A percentile compares a stretch with the other conserved stretches of the same genome.
Conservation (phyloP, 1,140 invertebrate genomes). For the Nasonia longicornis region DNA sequence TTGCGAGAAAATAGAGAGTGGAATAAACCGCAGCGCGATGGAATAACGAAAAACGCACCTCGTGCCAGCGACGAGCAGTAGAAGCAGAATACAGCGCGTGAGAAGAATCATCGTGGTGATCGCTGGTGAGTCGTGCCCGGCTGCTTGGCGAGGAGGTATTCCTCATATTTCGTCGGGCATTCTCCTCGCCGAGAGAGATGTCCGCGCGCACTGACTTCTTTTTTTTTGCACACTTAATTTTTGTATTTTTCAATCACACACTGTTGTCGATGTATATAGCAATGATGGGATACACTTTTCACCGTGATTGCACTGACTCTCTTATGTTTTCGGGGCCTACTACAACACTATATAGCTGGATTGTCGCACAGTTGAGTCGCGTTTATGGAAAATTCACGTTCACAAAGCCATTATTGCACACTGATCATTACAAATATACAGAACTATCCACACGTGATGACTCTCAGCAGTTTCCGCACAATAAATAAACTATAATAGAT, state of each 20-base stretch:
- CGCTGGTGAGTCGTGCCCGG: constrained; percentile 54
- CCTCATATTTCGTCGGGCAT: constrained; percentile 65
- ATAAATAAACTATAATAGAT: not conserved
- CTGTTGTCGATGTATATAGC: not conserved
- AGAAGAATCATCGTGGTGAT: constrained; percentile 59
- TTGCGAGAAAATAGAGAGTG: not conserved
- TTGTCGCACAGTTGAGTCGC: not conserved
- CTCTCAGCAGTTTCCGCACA: not conserved
- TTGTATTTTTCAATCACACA: not conserved
- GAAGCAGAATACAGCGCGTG: constrained; percentile 56
- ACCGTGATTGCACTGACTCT: not conserved
- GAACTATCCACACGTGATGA: not conserved
- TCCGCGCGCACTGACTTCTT: constrained; percentile 23
- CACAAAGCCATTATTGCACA: constrained; percentile 2
- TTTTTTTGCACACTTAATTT: not conserved
- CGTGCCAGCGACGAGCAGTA: constrained; percentile 58
- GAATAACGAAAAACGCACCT: constrained; percentile 56
- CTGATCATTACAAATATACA: not conserved
- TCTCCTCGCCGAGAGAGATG: constrained; percentile 11
- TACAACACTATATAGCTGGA: not conserved
- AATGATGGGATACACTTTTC: not conserved
- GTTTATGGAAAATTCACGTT: not conserved
- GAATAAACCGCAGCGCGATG: not conserved
- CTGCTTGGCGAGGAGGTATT: constrained; percentile 56
- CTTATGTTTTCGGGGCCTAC: not conserved